Evolutionary conservation across 2,113 vertebrate genomes (phyloP).

Genomic region (Psammodynastes pulverulentus): DNA sequence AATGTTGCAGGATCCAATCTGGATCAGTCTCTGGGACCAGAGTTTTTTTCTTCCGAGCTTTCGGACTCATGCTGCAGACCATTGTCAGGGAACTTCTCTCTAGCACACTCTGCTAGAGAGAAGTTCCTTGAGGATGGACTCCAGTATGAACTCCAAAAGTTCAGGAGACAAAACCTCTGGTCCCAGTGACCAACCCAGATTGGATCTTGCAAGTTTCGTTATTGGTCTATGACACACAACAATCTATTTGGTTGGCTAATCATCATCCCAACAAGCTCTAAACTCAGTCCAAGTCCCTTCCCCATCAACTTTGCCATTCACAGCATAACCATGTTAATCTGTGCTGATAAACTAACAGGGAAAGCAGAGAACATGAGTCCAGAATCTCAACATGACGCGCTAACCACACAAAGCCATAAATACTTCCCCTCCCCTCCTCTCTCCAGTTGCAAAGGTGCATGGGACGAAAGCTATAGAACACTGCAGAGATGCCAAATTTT

Average conservation of each 20-base stretch:
- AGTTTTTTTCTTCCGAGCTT: not conserved
- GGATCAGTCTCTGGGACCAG: not conserved
- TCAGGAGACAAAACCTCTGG: not conserved
- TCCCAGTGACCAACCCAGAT: not conserved
- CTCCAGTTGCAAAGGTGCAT: not conserved
- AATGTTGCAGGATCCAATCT: not conserved
- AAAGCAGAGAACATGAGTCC: not conserved
- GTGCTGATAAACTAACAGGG: not conserved
- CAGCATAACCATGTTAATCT: not conserved
- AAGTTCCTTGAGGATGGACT: not conserved
- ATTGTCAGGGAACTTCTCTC: not conserved
- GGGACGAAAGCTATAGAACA: not conserved
- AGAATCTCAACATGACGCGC: not conserved
- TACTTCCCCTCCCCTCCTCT: not conserved
- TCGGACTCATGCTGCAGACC: not conserved
- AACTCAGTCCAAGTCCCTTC: not conserved
- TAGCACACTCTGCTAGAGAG: not conserved
- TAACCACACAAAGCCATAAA: not conserved
- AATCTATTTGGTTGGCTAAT: not conserved
- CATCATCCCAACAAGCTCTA: not conserved
- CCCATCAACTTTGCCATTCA: not conserved
- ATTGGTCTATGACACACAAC: not conserved
- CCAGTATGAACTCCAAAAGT: not conserved
- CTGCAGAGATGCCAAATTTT: not conserved
- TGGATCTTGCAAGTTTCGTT: not conserved